A percentile compares a stretch with the other conserved stretches of the same genome.
Evolutionary conservation across 1,140 invertebrate species (phyloP).

Genomic region (Tribolium madens): DNA sequence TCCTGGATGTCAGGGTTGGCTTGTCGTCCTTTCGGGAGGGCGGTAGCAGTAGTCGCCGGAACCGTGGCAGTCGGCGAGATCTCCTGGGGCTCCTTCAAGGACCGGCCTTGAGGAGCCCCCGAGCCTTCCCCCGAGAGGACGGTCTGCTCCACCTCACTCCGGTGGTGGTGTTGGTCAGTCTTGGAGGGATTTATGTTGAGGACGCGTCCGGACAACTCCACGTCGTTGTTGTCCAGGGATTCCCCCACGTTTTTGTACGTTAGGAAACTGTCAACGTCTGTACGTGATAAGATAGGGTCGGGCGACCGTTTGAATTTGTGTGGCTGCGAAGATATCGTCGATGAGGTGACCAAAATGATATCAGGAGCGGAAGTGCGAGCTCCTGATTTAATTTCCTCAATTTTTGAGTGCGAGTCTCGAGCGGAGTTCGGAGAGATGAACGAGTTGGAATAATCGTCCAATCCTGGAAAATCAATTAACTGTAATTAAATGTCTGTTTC

Average conservation of each 20-base stretch:
- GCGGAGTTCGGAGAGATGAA: conserved; percentile 71
- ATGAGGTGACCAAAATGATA: conserved; percentile 44
- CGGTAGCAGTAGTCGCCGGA: conserved; percentile 58
- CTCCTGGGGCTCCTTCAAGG: conserved; percentile 75
- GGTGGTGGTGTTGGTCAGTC: conserved; percentile 46
- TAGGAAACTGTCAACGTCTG: conserved; percentile 63
- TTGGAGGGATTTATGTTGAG: conserved; percentile 61
- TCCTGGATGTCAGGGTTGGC: conserved; percentile 88
- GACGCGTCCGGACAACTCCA: conserved; percentile 60
- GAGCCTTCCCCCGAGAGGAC: conserved; percentile 75
- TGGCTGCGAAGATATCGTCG: conserved; percentile 4
- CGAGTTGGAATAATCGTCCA: conserved; percentile 69
- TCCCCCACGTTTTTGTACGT: conserved; percentile 62
- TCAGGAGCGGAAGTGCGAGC: conserved; percentile 50
- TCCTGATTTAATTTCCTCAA: conserved; percentile 34
- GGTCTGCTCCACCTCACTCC: conserved; percentile 27
- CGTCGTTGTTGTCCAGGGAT: conserved; percentile 62
- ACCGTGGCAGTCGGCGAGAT: conserved; percentile 68
- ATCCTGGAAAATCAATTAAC: conserved; percentile 42
- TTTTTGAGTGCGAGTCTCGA: conserved; percentile 46
- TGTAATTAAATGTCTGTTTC: conserved; percentile 42
- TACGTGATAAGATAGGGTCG: conserved; percentile 66
- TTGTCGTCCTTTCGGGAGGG: conserved; percentile 65
- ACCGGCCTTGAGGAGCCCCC: conserved; percentile 76
- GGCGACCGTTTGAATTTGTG: conserved; percentile 64